Evolutionary conservation across 2,797 vertebrate genomes (phyloP), one percentile per base, ranked within the genome.

Genomic region (Discoglossus pictus): DNA sequence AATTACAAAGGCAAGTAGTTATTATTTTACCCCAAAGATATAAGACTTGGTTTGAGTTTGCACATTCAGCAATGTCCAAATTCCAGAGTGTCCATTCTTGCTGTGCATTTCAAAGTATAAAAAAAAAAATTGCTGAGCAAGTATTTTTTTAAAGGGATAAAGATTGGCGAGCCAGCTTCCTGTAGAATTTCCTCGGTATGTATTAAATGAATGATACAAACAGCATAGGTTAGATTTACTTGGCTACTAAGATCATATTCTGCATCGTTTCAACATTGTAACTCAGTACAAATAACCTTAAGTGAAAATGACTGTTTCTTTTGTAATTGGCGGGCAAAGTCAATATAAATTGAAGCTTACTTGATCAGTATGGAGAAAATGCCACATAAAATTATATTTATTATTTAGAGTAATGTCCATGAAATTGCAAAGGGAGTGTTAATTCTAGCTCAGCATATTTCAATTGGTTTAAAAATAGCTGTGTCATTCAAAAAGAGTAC

Each of bases 11-110:
- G 44, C 56, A 58, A 70, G 68, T 54, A 58, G 68, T 70, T 70
- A 70, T 70, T 70, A 70, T 70, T 63, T 63, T 70, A 70, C 68
- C 68, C 68, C 68, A 70, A 70, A 70, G 60, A 70, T 70, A 63
- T 63, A 63, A 70, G 68, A 52, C 42, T 58, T 58, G 35, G 51
- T 56, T 56, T 25, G 31, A 58, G 51, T 63, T 42, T 70, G 68
- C 68, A 70, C 52, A 63, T 63, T 70, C 68, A 70, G 68, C 68
- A 70, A 63, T 70, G 68, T 63, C 68, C 68, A 70, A 48, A 63
- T 70, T 63, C 68, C 60, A 25, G 51, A 56, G 60, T 70, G 68
- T 70, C 68, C 68, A 51, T 63, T 62, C 63, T 50, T 43, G 55
- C 44, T 67, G 56, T 67, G 60, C 60, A 70, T 70, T 70, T 70